Evolutionary conservation across 2,797 vertebrate genomes (phyloP).

Genomic region (Picus viridis): DNA sequence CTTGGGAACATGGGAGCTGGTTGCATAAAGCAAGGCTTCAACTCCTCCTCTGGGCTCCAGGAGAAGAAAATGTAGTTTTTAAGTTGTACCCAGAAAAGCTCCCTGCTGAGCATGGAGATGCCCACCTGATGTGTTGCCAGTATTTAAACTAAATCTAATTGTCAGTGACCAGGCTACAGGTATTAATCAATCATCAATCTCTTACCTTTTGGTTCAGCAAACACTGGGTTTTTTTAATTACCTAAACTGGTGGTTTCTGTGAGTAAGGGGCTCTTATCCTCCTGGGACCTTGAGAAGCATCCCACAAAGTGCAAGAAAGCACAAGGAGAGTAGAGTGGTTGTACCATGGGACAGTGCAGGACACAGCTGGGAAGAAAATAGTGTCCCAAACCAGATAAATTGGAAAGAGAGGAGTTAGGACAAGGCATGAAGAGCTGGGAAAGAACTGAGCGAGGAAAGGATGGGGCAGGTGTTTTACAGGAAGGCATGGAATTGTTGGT

Average conservation of each 20-base stretch:
- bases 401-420: accelerated
- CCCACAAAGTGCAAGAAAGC: background rate
- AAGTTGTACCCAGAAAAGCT: background rate
- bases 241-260: background rate
- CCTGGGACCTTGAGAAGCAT: background rate
- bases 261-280: background rate
- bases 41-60: background rate
- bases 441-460: background rate
- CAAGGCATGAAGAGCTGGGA: background rate
- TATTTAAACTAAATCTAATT: background rate
- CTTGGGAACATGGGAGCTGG: background rate
- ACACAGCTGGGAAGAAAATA: background rate
- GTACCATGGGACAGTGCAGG: accelerated
- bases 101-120: background rate
- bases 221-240: accelerated
- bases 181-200: background rate
- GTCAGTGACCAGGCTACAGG: background rate
- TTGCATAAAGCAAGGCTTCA: background rate
- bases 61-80: background rate
- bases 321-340: accelerated
- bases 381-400: accelerated
- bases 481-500: background rate
- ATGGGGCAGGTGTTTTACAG: accelerated
- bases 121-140: background rate
- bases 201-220: background rate